These are phyloP conservation scores for Panagrolaimus sp. DNA, from an alignment of 1,140 invertebrate species.

Conservation along the genomic window DNA sequence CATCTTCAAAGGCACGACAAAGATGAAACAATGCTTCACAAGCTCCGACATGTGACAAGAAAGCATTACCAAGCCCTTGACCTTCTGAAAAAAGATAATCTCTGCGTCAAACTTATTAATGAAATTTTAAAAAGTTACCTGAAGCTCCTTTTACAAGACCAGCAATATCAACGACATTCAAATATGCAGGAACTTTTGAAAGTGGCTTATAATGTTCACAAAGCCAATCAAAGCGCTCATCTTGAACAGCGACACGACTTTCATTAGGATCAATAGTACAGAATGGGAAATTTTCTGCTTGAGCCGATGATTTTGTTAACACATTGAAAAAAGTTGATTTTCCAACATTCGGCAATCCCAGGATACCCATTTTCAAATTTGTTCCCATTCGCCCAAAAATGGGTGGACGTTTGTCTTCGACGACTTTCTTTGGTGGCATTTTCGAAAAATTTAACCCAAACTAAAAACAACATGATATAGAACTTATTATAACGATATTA, in stretches of 20 bases:
- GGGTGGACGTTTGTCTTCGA: constrained; percentile 73
- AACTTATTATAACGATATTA: not conserved
- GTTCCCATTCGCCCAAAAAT: constrained; percentile 95
- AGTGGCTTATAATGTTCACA: constrained; percentile 86
- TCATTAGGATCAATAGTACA: constrained; percentile 99
- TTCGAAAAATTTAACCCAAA: not conserved
- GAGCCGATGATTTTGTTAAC: constrained; percentile 67
- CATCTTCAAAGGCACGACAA: constrained; percentile 94
- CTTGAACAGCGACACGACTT: constrained; percentile 97
- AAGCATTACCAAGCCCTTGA: constrained; percentile 94
- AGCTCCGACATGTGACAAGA: constrained; percentile 93
- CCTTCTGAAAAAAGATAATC: constrained; percentile 96
- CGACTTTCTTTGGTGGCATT: constrained; percentile 86
- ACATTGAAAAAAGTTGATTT: constrained; percentile 99
- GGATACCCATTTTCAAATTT: constrained; percentile 72
- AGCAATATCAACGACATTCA: constrained; percentile 96
- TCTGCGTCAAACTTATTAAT: constrained; percentile 6
- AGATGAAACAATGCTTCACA: constrained; percentile 99
- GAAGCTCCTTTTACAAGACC: constrained; percentile 82
- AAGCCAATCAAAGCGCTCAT: constrained; percentile 85
- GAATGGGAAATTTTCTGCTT: constrained; percentile 97
- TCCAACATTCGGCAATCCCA: constrained; percentile 60
- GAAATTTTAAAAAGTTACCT: constrained; percentile 18
- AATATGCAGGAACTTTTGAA: constrained; percentile 74
- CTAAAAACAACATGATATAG: not conserved